Percentiles rank a stretch among this genome's conserved stretches.
phyloP scores from a whole-genome alignment of 1,140 invertebrate genomes.

The Fopius arisanus region DNA sequence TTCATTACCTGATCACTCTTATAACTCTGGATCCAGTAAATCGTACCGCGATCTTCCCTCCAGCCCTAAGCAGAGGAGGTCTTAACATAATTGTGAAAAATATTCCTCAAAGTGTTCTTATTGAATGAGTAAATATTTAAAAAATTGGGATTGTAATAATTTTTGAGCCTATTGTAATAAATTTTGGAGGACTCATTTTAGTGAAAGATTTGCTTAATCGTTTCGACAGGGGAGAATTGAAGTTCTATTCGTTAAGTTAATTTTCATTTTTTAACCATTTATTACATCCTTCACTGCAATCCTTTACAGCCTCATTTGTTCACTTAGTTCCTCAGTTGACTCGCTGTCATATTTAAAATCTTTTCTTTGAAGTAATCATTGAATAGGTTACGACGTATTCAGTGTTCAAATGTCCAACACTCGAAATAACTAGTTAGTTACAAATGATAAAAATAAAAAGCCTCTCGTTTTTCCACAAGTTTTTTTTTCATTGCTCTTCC shows the following conservation, averaged over 20 bases:
- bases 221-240: neutral
- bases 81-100: neutral
- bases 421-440: slow-evolving; percentile 57
- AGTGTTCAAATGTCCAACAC: slow-evolving; percentile 53
- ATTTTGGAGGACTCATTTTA: too few relatives aligned
- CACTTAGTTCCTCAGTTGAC: slow-evolving; percentile 20
- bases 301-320: slow-evolving; percentile 34
- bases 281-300: slow-evolving; percentile 56
- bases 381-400: slow-evolving; percentile 33
- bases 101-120: neutral
- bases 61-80: neutral
- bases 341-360: slow-evolving; percentile 38
- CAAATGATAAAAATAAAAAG: slow-evolving; percentile 62
- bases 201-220: neutral
- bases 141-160: too few relatives aligned
- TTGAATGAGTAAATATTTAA: too few relatives aligned
- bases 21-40: neutral
- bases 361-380: slow-evolving; percentile 47
- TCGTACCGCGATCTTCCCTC: neutral
- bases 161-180: too few relatives aligned
- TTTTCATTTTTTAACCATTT: slow-evolving; percentile 53
- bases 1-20: neutral
- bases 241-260: slow-evolving; percentile 16
- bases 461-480: slow-evolving; percentile 51
- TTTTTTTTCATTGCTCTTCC: slow-evolving; percentile 39